phyloP scores from a whole-genome alignment of 2,113 vertebrate species.

The Alexandromys fortis region DNA sequence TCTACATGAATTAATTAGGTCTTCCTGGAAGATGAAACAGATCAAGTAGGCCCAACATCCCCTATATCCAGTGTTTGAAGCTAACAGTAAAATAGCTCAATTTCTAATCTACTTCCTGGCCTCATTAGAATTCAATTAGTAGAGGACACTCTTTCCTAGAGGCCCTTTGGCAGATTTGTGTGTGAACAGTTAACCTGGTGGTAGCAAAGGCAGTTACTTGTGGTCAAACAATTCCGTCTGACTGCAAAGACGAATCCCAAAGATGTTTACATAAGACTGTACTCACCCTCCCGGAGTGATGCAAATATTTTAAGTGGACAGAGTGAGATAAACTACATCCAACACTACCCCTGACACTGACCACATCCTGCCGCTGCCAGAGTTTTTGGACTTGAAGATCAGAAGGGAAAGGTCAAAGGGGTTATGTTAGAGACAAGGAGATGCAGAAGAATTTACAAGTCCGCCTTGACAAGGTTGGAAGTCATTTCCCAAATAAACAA shows the following conservation, averaged over 20 bases:
- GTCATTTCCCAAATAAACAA: conserved; percentile 63
- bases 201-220: conserved; percentile 78
- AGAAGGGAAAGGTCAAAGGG: conserved; percentile 46
- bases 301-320: conserved; percentile 75
- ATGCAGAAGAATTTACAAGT: conserved; percentile 23
- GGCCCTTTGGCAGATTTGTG: conserved; percentile 79
- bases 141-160: conserved; percentile 67
- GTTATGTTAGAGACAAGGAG: neutral
- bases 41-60: conserved; percentile 50
- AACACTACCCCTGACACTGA: conserved; percentile 20
- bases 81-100: conserved; percentile 65
- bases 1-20: conserved; percentile 53
- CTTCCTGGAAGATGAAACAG: conserved; percentile 51
- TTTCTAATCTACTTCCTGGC: conserved; percentile 74
- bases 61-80: conserved; percentile 55
- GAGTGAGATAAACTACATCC: conserved; percentile 61
- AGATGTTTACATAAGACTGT: conserved; percentile 63
- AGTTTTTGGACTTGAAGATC: conserved; percentile 60
- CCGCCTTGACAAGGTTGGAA: neutral
- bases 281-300: conserved; percentile 64
- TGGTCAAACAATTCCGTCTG: conserved; percentile 60
- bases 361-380: conserved; percentile 43
- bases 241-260: conserved; percentile 58
- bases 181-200: conserved; percentile 67
- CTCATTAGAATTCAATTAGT: conserved; percentile 79